These are phyloP conservation scores for Riparia riparia DNA, from an alignment of 2,113 vertebrate species.

Conservation along the genomic window DNA sequence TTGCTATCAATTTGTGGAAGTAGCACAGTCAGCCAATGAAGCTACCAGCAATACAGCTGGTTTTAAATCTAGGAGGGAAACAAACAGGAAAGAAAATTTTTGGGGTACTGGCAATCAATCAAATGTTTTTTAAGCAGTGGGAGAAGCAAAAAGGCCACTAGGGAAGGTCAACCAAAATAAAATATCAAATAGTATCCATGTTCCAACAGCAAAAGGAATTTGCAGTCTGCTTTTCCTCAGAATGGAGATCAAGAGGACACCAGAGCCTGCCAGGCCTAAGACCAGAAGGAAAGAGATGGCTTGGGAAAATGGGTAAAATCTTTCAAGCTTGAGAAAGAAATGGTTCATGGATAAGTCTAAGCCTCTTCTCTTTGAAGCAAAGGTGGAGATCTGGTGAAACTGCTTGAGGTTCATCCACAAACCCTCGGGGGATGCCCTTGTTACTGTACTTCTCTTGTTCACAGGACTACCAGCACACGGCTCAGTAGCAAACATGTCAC, in stretches of 20 bases:
- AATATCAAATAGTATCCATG: background rate
- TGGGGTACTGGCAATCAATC: background rate
- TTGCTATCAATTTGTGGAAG: background rate
- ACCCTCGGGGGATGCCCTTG: background rate
- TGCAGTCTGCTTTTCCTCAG: background rate
- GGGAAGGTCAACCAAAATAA: background rate
- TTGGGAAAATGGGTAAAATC: background rate
- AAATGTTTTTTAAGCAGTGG: background rate
- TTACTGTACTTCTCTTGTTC: background rate
- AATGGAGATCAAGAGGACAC: background rate
- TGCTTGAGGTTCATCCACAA: background rate
- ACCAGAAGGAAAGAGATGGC: background rate
- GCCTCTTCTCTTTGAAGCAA: background rate
- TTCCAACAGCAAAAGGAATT: background rate
- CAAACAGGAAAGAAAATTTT: background rate
- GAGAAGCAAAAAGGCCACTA: background rate
- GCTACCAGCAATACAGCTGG: background rate
- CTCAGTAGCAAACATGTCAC: background rate
- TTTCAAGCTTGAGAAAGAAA: background rate
- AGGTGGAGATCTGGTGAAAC: background rate
- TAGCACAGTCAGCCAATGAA: background rate
- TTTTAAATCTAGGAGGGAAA: background rate
- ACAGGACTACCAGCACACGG: background rate
- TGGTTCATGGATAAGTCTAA: background rate
- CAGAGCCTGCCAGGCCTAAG: background rate